Percentiles rank a stretch among this genome's conserved stretches.
phyloP scores from a whole-genome alignment of 2,888 invertebrate genomes.

The Mystacides longicornis region DNA sequence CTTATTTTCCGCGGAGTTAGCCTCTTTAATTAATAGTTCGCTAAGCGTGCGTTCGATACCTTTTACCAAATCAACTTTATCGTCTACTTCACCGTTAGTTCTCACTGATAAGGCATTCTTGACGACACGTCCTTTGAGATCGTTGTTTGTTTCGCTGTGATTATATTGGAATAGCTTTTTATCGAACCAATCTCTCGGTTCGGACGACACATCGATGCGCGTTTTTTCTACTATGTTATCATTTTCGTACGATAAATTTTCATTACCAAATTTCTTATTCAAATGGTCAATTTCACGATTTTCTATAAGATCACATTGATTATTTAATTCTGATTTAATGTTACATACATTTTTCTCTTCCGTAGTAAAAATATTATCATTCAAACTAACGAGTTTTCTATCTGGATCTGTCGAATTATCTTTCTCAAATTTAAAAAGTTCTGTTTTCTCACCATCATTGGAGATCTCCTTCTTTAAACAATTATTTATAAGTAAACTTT shows the following conservation, averaged over 20 bases:
- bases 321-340: too few relatives aligned
- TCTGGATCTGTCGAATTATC: too few relatives aligned
- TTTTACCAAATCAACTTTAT: conserved; percentile 40
- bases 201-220: conserved; percentile 16
- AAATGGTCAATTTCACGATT: too few relatives aligned
- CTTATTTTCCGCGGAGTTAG: conserved; percentile 38
- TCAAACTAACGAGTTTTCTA: too few relatives aligned
- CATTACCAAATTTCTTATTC: too few relatives aligned
- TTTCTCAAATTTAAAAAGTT: too few relatives aligned
- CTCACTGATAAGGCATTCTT: conserved; percentile 13
- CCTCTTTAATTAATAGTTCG: conserved; percentile 50
- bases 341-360: too few relatives aligned
- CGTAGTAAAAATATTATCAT: too few relatives aligned
- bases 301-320: too few relatives aligned
- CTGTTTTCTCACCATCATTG: too few relatives aligned
- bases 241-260: not conserved
- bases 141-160: not conserved
- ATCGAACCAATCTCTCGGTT: conserved; percentile 8
- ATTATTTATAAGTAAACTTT: too few relatives aligned
- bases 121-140: not conserved
- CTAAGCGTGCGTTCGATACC: conserved; percentile 49
- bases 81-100: conserved; percentile 26
- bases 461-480: too few relatives aligned
- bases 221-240: conserved; percentile 13
- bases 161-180: not conserved